Conservation (phyloP, 1,140 invertebrate species). For the Drosophila rhopaloa region DNA sequence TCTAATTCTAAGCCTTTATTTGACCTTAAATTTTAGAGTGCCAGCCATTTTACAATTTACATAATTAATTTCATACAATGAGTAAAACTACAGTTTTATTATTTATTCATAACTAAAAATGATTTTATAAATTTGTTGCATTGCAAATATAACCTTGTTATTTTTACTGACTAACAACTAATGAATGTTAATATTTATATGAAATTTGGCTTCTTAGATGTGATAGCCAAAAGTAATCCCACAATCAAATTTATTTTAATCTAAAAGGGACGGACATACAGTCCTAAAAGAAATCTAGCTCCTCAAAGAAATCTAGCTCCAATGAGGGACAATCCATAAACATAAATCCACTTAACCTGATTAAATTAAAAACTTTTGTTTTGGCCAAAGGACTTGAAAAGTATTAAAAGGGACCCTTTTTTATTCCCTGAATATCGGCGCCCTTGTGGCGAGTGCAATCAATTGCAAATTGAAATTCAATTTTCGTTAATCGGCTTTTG, state of each 20-base stretch:
- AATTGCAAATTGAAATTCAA: conserved; percentile 77
- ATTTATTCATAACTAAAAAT: too few relatives aligned
- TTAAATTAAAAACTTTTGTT: conserved; percentile 63
- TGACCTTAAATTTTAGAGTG: too few relatives aligned
- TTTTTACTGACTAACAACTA: too few relatives aligned
- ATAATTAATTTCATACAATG: background rate
- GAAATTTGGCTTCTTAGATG: background rate
- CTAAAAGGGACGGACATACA: conserved; percentile 6
- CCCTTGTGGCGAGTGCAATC: conserved; percentile 61
- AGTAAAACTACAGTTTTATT: too few relatives aligned
- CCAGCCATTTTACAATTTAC: background rate
- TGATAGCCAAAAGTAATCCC: background rate
- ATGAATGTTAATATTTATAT: background rate
- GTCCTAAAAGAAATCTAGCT: background rate
- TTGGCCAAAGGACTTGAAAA: conserved; percentile 13
- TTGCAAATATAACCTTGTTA: too few relatives aligned
- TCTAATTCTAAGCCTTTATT: background rate
- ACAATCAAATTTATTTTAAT: conserved; percentile 9
- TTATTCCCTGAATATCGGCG: background rate
- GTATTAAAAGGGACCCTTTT: conserved; percentile 18
- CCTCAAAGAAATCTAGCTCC: background rate
- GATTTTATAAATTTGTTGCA: too few relatives aligned
- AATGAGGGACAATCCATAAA: conserved; percentile 40
- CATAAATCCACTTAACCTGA: conserved; percentile 52
- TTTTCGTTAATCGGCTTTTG: conserved; percentile 78